phyloP scores from a whole-genome alignment of 2,888 invertebrate species.

The Zootermopsis nevadensis region DNA sequence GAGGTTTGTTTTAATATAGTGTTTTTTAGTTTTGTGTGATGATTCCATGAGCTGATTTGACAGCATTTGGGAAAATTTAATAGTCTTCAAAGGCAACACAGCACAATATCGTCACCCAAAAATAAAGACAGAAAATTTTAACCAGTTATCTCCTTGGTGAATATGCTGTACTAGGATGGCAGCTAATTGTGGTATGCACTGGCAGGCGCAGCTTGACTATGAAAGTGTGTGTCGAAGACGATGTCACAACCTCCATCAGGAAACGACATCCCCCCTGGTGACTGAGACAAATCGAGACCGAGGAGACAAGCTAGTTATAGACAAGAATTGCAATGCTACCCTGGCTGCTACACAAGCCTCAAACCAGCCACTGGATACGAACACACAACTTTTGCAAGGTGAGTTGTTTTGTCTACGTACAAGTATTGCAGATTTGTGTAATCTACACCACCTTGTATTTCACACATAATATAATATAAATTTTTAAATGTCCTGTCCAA shows the following conservation, averaged over 20 bases:
- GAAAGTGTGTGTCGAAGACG: constrained; percentile 68
- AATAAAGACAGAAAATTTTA: too few relatives aligned
- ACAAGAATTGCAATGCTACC: constrained; percentile 79
- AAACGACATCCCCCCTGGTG: constrained; percentile 70
- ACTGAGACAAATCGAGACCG: constrained; percentile 69
- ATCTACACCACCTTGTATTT: too few relatives aligned
- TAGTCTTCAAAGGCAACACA: too few relatives aligned
- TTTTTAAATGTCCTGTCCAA: background rate
- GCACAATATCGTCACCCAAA: too few relatives aligned
- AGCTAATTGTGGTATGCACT: constrained; percentile 24
- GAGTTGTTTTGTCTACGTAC: background rate
- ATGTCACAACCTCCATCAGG: constrained; percentile 57
- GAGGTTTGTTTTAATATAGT: too few relatives aligned
- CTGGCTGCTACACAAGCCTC: constrained; percentile 57
- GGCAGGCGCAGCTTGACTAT: constrained; percentile 71
- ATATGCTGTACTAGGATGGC: too few relatives aligned
- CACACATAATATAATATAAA: background rate
- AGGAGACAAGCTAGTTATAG: constrained; percentile 59
- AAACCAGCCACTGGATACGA: constrained; percentile 45
- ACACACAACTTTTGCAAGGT: constrained; percentile 37
- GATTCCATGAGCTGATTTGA: too few relatives aligned
- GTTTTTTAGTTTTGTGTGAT: too few relatives aligned
- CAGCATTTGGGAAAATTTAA: too few relatives aligned
- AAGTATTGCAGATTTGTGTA: background rate
- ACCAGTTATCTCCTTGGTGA: too few relatives aligned